Percentiles rank a stretch among this genome's conserved stretches.
These are phyloP conservation scores for Triplophysa yarkandensis DNA, from an alignment of 2,797 vertebrate genomes.

Conservation along the genomic window DNA sequence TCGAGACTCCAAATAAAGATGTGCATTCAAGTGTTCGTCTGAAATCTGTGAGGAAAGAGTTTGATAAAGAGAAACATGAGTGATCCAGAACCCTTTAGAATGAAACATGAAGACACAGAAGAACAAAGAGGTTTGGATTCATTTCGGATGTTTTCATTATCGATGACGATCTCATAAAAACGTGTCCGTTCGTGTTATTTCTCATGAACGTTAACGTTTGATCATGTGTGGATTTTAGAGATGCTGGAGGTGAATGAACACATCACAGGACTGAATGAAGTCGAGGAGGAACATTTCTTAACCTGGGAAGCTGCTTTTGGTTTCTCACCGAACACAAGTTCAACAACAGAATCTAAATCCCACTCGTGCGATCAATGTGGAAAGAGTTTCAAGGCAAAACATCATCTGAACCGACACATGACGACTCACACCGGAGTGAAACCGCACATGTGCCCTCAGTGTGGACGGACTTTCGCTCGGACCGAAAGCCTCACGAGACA, in stretches of 20 bases:
- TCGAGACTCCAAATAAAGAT: not conserved
- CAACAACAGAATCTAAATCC: not conserved
- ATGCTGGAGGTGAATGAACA: not conserved
- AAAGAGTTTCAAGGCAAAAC: not conserved
- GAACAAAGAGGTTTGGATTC: conserved; percentile 39
- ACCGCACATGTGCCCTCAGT: not conserved
- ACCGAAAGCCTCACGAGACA: conserved; percentile 9
- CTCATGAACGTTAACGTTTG: not conserved
- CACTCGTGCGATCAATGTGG: conserved; percentile 37
- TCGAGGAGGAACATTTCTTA: not conserved
- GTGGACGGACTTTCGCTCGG: not conserved
- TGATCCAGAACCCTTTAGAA: conserved; percentile 19
- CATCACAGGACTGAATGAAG: no score
- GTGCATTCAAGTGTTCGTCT: not conserved
- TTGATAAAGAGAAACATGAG: not conserved
- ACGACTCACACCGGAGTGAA: not conserved
- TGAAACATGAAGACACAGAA: conserved; percentile 47
- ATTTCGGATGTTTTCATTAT: not conserved
- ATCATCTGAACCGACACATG: not conserved
- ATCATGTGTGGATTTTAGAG: not conserved
- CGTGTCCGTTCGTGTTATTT: not conserved
- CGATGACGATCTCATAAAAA: not conserved
- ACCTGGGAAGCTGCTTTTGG: not conserved
- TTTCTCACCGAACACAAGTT: not conserved
- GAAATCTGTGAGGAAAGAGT: not conserved